Percentiles rank a stretch among this genome's conserved stretches.
These are phyloP conservation scores for Teleogryllus occipitalis DNA, from an alignment of 1,140 invertebrate species.

Conservation along the genomic window DNA sequence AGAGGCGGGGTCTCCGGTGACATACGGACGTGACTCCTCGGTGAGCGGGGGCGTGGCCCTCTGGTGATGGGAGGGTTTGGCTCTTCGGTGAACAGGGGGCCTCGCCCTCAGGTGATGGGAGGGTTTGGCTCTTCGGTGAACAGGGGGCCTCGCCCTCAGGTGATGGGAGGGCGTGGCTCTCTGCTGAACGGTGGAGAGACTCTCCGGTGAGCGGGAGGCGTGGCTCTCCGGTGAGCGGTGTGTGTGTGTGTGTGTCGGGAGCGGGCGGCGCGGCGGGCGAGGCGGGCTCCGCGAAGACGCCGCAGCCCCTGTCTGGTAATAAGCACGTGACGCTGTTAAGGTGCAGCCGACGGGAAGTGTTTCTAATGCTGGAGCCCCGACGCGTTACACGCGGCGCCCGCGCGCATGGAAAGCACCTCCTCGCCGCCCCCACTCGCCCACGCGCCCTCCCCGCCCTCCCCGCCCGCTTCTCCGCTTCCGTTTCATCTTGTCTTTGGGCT, in stretches of 20 bases:
- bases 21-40: not conserved
- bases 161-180: too few species aligned
- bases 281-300: not conserved
- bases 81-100: not conserved
- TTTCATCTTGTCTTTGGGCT: not conserved
- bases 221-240: not conserved
- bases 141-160: too few species aligned
- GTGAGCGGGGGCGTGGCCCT: not conserved
- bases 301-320: not conserved
- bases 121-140: too few species aligned
- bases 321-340: not conserved
- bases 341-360: not conserved
- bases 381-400: not conserved
- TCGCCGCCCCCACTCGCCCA: not conserved
- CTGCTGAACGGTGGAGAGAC: too few species aligned
- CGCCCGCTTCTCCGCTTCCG: too few species aligned
- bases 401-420: not conserved
- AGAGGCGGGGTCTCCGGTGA: too few species aligned
- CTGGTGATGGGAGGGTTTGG: not conserved
- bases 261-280: too few species aligned
- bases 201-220: not conserved
- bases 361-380: not conserved
- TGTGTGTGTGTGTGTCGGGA: too few species aligned
- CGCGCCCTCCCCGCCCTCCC: not conserved
- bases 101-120: too few species aligned